A percentile compares a stretch with the other conserved stretches of the same genome.
phyloP scores from a whole-genome alignment of 2,888 invertebrate genomes.

The Drosophila putrida region DNA sequence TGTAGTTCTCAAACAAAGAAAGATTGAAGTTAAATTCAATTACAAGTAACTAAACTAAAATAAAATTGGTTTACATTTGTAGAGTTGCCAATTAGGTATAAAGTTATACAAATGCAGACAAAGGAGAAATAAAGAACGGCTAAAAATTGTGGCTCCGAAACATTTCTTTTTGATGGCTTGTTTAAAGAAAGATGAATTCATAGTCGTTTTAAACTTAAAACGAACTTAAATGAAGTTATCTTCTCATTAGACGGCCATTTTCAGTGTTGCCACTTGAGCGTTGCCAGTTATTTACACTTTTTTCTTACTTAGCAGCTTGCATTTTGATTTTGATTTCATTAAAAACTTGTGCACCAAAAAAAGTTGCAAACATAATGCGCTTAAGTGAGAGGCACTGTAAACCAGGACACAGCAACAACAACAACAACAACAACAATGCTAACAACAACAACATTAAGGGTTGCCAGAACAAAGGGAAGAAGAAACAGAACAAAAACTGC shows the following conservation, averaged over 20 bases:
- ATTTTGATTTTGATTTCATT: slow-evolving; percentile 61
- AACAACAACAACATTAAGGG: slow-evolving; percentile 4
- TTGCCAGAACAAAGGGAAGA: slow-evolving; percentile 12
- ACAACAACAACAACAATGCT: slow-evolving; percentile 3
- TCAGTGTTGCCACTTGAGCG: slow-evolving; percentile 31
- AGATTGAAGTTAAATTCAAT: no score
- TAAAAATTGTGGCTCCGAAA: no score
- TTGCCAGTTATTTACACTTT: slow-evolving; percentile 6
- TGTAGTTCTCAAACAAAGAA: no score
- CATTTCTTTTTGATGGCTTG: no score
- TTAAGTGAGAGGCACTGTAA: slow-evolving; percentile 38
- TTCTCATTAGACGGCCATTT: slow-evolving; percentile 49
- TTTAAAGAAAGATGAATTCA: no score
- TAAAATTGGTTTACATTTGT: no score
- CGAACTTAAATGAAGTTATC: slow-evolving; percentile 28
- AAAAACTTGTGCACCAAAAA: slow-evolving; percentile 62
- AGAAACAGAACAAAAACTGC: slow-evolving; percentile 44
- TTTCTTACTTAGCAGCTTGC: slow-evolving; percentile 10
- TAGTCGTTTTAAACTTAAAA: not conserved
- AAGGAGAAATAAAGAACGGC: no score
- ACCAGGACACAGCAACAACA: slow-evolving; percentile 17
- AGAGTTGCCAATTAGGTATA: no score
- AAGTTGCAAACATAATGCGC: slow-evolving; percentile 29
- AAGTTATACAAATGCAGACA: no score
- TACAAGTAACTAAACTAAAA: no score